These are phyloP conservation scores for Semnopithecus entellus DNA, from an alignment of 2,113 vertebrate species.

Conservation along the genomic window DNA sequence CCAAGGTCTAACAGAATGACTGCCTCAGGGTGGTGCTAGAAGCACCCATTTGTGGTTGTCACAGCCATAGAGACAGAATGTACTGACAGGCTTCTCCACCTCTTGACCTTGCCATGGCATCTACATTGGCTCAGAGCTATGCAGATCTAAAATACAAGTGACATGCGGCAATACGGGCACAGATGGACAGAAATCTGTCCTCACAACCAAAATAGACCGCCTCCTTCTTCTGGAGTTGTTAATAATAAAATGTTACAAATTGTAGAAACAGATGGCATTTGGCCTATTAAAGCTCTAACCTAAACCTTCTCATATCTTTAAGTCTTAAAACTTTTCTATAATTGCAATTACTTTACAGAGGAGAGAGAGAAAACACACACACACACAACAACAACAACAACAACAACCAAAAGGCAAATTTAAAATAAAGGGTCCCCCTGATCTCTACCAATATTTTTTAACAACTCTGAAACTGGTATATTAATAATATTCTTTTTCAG, in stretches of 20 bases:
- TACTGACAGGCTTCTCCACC: constrained; percentile 83
- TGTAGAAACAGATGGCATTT: constrained; percentile 86
- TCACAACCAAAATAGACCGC: constrained; percentile 81
- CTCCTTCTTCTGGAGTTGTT: constrained; percentile 83
- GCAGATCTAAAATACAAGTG: constrained; percentile 86
- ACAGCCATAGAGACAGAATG: constrained; percentile 81
- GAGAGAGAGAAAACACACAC: background rate
- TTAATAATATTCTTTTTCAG: background rate
- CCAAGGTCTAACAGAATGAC: constrained; percentile 78
- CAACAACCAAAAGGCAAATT: background rate
- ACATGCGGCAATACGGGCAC: constrained; percentile 84
- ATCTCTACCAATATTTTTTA: background rate
- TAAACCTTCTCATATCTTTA: constrained; percentile 75
- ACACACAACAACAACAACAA: background rate
- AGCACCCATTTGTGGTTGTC: constrained; percentile 82
- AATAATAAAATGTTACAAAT: constrained; percentile 87
- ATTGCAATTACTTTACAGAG: background rate
- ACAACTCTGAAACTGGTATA: background rate
- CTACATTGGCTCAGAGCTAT: constrained; percentile 83
- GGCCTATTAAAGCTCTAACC: constrained; percentile 78
- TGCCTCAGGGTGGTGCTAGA: constrained; percentile 73
- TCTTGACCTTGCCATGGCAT: constrained; percentile 85
- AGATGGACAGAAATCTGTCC: constrained; percentile 92
- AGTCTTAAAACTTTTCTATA: constrained; percentile 22
- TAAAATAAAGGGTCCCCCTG: background rate